Evolutionary conservation across 2,888 invertebrate species (phyloP).

Genomic region (Seira ritae): DNA sequence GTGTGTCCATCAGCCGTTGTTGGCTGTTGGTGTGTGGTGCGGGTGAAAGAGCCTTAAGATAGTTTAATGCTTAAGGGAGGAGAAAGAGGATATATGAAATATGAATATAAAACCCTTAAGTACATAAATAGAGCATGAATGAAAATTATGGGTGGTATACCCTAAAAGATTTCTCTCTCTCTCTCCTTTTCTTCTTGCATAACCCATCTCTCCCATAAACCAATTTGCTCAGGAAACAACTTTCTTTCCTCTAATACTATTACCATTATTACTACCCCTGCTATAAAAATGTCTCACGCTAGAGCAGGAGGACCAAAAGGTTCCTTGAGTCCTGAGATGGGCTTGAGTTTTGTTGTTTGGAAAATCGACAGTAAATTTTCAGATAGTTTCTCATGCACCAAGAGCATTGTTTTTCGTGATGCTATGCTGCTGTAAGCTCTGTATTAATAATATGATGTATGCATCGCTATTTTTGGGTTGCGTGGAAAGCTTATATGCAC

Average conservation of each 20-base stretch:
- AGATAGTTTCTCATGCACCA: not conserved
- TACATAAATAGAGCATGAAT: constrained; percentile 14
- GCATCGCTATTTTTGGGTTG: too few species aligned
- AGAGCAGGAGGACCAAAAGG: too few species aligned
- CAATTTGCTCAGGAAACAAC: constrained; percentile 11
- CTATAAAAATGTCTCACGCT: not conserved
- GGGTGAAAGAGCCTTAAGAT: not conserved
- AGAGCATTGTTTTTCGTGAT: not conserved
- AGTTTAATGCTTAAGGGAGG: not conserved
- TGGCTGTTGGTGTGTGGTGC: too few species aligned
- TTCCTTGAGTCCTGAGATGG: too few species aligned
- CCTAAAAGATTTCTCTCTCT: constrained; percentile 4
- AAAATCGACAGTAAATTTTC: not conserved
- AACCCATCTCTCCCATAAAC: constrained; percentile 8
- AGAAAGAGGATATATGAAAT: not conserved
- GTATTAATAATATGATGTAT: too few species aligned
- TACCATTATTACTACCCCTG: not conserved
- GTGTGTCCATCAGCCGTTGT: not conserved
- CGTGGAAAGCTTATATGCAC: too few species aligned
- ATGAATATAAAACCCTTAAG: constrained; percentile 5
- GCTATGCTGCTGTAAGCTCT: too few species aligned
- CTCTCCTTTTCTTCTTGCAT: not conserved
- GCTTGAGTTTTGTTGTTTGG: not conserved
- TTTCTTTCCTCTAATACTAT: constrained; percentile 7
- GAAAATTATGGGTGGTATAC: constrained; percentile 8